Evolutionary conservation across 2,888 invertebrate species (phyloP).

Genomic region (Panzeria rudis): DNA sequence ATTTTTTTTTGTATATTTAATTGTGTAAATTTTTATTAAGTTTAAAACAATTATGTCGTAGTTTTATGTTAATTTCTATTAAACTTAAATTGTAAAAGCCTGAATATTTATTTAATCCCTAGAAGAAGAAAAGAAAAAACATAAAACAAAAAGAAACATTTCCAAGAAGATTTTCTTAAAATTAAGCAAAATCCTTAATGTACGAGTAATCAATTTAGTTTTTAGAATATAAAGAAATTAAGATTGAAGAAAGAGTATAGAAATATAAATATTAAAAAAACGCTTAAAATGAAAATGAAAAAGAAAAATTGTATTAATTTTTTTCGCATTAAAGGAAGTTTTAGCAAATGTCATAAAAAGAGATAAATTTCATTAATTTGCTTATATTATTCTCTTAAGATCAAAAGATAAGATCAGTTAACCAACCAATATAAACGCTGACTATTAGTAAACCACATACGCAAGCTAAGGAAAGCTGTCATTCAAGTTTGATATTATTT

Average conservation of each 20-base stretch:
- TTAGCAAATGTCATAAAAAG: constrained; percentile 8
- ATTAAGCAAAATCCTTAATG: constrained; percentile 12
- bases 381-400: too few species aligned
- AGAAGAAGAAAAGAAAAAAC: background rate
- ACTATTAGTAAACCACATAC: too few species aligned
- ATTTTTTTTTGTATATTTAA: constrained; percentile 5
- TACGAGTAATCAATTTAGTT: constrained; percentile 18
- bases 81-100: constrained; percentile 12
- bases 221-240: constrained; percentile 1
- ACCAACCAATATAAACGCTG: too few species aligned
- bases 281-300: constrained; percentile 26
- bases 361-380: too few species aligned
- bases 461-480: too few species aligned
- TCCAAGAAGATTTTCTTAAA: constrained; percentile 14
- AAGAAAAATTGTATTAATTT: constrained; percentile 1
- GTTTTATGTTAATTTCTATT: background rate
- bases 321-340: background rate
- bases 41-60: background rate
- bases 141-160: constrained; percentile 41
- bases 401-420: too few species aligned
- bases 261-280: constrained; percentile 34
- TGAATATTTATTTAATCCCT: constrained; percentile 41
- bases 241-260: too few species aligned
- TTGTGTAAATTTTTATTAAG: constrained; percentile 12
- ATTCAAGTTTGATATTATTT: too few species aligned